Conservation (phyloP, 2,797 vertebrate genomes). For the Eremophila alpestris region DNA sequence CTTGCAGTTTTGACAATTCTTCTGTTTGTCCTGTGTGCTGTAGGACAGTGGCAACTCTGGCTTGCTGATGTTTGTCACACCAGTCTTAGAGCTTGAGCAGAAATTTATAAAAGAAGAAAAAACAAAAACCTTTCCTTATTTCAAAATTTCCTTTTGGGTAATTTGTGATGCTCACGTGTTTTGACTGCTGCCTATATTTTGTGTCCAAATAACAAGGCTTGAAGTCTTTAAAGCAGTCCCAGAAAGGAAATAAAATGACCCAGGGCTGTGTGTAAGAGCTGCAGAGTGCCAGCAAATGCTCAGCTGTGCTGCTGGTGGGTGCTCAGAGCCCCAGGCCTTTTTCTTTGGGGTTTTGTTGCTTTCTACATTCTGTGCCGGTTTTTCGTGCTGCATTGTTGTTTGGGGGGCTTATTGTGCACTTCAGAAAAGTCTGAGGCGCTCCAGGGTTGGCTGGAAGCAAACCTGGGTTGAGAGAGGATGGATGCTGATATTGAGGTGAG, state of each 20-base stretch:
- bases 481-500: neutral
- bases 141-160: neutral
- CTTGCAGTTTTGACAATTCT: neutral
- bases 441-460: neutral
- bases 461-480: neutral
- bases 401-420: neutral
- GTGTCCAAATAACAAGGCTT: neutral
- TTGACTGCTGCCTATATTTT: neutral
- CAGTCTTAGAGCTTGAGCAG: neutral
- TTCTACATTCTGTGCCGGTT: neutral
- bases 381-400: neutral
- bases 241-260: neutral
- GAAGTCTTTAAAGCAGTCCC: neutral
- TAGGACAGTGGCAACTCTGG: neutral
- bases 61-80: neutral
- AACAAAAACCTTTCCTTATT: neutral
- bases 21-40: neutral
- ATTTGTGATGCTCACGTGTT: rapidly evolving
- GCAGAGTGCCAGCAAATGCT: neutral
- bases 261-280: rapidly evolving
- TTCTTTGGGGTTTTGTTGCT: neutral
- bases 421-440: neutral
- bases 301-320: neutral
- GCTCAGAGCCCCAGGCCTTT: neutral
- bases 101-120: neutral